Evolutionary conservation across 2,888 invertebrate genomes (phyloP), one percentile per base, ranked within the genome.

Genomic region (Urechis unicinctus): DNA sequence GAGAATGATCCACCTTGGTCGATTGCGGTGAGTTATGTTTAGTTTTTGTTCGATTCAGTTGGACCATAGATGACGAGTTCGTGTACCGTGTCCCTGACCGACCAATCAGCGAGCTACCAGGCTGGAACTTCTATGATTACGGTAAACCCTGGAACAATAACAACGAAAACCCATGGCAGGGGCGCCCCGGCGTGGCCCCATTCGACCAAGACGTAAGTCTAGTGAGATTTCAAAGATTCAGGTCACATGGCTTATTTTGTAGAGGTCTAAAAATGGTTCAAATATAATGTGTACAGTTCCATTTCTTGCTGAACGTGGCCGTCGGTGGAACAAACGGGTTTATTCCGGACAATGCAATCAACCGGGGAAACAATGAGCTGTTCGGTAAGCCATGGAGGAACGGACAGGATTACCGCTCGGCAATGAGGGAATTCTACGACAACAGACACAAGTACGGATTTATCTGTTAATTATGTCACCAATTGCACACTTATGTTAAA

Each of bases 301-400:
- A 86, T 75, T 77, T 91, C 28, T 83, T 86, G 1, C 68, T 91
- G 50, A 91, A 89, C 0, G 79, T 91, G 13, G 86, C 88, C 30
- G 87, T 88, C 49, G 91, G 88, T 0, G 91, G 91, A 1, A 49
- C 84, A 1, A 59, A 56, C 55, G 85, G 85, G 22, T 86, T 81
- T 68, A 89, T 89, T 70, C 82, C 85, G 0, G 87, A 90, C 65
- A 57, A 43, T 21, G 1, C 4, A 25, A 17, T 24, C 36, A 53
- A 56, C 52, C 22, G 53, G 17, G 56, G 53, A 6, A 49, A 31
- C 17, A 25, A 56, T 13, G 17, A 26, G 2, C 24, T 6, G 2
- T 41, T 46, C 6, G 24, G 17, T 31, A 61, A 61, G 45, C 61
- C 61, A n/a, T 61, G 61, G 61, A 28, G 28, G 24, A 59, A 61